These are phyloP conservation scores for Perithous albicinctus DNA, from an alignment of 2,888 invertebrate genomes.

Conservation along the genomic window DNA sequence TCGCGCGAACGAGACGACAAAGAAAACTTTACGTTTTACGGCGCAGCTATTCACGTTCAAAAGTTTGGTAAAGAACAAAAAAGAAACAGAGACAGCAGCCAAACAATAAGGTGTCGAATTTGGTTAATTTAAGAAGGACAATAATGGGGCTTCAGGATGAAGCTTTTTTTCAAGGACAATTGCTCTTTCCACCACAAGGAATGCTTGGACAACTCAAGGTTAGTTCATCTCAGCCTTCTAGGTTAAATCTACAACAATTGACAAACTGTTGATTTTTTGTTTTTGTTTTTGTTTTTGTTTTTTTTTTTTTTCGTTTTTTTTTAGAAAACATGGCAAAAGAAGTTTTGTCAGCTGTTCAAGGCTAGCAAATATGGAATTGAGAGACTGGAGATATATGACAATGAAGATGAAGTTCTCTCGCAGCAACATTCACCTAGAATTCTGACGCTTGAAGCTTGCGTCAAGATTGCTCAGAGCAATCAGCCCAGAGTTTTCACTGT, in stretches of 20 bases:
- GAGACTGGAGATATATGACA: constrained; percentile 94
- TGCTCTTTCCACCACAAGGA: constrained; percentile 92
- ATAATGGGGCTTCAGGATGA: constrained; percentile 85
- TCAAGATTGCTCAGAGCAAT: constrained; percentile 89
- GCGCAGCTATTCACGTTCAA: neutral
- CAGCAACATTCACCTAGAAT: constrained; percentile 89
- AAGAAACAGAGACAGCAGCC: neutral
- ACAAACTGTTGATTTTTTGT: constrained; percentile 46
- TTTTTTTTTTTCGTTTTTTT: constrained; percentile 76
- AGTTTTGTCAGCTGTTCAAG: constrained; percentile 91
- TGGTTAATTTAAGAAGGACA: neutral
- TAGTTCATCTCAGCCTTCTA: constrained; percentile 82
- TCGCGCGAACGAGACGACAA: constrained; percentile 30
- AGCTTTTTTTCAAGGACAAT: constrained; percentile 90
- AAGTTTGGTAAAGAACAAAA: neutral
- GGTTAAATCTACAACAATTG: constrained; percentile 23
- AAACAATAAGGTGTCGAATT: neutral
- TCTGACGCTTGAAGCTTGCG: constrained; percentile 94
- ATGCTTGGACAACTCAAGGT: constrained; percentile 91
- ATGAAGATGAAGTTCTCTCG: constrained; percentile 89
- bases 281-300: constrained; percentile 10
- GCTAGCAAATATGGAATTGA: constrained; percentile 94
- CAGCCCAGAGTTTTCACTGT: constrained; percentile 86
- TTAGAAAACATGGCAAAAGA: constrained; percentile 94
- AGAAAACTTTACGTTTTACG: neutral